A percentile compares a stretch with the other conserved stretches of the same genome.
These are phyloP conservation scores for Baccha elongata DNA, from an alignment of 2,888 invertebrate genomes.

Conservation along the genomic window DNA sequence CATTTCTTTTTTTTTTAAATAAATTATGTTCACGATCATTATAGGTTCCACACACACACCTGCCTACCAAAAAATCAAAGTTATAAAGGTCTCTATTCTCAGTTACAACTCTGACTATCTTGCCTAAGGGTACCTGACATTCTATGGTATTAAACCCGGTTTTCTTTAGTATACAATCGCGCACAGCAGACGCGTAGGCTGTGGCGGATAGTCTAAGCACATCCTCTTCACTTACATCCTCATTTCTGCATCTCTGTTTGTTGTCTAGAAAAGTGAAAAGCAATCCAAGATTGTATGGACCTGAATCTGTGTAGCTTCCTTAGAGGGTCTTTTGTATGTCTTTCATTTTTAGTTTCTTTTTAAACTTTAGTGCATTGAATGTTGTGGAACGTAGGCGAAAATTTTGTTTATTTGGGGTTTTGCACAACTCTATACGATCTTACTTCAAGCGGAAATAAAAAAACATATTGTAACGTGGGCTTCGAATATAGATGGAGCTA, in stretches of 20 bases:
- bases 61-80: constrained; percentile 7
- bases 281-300: constrained; percentile 49
- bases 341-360: not conserved
- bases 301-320: constrained; percentile 52
- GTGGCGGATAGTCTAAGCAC: constrained; percentile 45
- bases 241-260: constrained; percentile 36
- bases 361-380: constrained; percentile 20
- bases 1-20: constrained; percentile 4
- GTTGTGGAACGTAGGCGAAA: constrained; percentile 60
- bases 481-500: constrained; percentile 38
- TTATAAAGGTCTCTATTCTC: constrained; percentile 33
- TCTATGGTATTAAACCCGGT: constrained; percentile 24
- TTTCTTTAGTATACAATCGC: constrained; percentile 27
- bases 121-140: constrained; percentile 52
- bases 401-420: constrained; percentile 10
- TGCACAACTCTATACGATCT: constrained; percentile 8
- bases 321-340: constrained; percentile 23
- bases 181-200: constrained; percentile 59
- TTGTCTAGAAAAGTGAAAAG: constrained; percentile 72
- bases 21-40: constrained; percentile 8
- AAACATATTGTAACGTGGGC: constrained; percentile 54
- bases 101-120: constrained; percentile 5
- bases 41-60: constrained; percentile 47
- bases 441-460: constrained; percentile 67
- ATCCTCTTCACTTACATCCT: constrained; percentile 53